Evolutionary conservation across 2,113 vertebrate genomes (phyloP).

Genomic region (Riparia riparia): DNA sequence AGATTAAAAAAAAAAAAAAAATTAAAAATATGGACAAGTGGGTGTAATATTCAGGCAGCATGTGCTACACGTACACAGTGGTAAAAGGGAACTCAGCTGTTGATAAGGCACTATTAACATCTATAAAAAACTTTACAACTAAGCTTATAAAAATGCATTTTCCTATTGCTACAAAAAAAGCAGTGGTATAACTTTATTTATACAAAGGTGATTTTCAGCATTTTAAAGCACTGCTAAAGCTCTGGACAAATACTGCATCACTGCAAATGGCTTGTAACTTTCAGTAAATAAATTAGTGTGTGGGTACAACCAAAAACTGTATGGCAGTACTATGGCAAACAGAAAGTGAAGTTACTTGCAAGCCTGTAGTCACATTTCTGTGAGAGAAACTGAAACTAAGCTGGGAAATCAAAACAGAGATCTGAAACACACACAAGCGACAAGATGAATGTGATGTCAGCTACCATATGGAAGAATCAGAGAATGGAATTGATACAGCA

Average conservation of each 20-base stretch:
- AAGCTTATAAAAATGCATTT: neutral
- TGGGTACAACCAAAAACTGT: neutral
- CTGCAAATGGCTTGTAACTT: neutral
- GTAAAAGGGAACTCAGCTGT: neutral
- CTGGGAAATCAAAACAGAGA: neutral
- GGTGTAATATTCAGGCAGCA: neutral
- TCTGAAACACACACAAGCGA: neutral
- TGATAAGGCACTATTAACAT: neutral
- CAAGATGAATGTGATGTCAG: neutral
- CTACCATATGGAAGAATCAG: neutral
- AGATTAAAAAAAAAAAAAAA: neutral
- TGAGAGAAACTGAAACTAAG: neutral
- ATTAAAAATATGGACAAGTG: neutral
- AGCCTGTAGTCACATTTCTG: neutral
- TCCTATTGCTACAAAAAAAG: neutral
- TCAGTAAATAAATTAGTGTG: neutral
- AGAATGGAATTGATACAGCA: neutral
- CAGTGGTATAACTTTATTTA: neutral
- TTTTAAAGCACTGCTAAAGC: neutral
- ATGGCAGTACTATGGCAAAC: neutral
- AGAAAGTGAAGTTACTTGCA: neutral
- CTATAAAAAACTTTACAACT: neutral
- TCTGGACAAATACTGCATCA: neutral
- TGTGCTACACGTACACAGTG: neutral
- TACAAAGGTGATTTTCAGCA: neutral